These are phyloP conservation scores for Phyllostomus discolor DNA, from an alignment of 2,113 vertebrate species.

Conservation along the genomic window DNA sequence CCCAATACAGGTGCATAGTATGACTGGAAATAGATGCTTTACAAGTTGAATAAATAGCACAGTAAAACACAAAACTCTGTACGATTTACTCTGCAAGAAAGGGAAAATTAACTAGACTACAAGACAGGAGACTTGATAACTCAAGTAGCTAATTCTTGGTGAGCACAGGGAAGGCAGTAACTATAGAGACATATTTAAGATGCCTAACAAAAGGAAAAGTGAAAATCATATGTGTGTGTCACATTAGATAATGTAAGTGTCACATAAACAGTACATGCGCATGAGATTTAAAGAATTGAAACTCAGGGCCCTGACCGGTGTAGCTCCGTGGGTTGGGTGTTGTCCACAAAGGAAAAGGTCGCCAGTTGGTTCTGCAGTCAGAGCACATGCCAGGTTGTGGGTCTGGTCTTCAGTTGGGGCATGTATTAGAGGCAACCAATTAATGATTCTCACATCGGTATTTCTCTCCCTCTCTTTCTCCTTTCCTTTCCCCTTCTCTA, in stretches of 20 bases:
- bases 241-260: not conserved
- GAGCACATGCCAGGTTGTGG: too few species aligned
- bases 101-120: not conserved
- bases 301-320: not conserved
- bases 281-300: conserved; percentile 4
- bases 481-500: too few species aligned
- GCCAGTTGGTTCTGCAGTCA: too few species aligned
- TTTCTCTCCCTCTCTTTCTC: too few species aligned
- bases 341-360: too few species aligned
- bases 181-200: not conserved
- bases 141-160: not conserved
- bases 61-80: not conserved
- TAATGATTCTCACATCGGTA: too few species aligned
- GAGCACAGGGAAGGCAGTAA: not conserved
- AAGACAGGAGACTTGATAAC: not conserved
- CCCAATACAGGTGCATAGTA: not conserved
- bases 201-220: not conserved
- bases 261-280: not conserved
- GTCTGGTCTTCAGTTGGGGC: too few species aligned
- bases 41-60: not conserved
- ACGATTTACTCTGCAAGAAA: not conserved
- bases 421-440: too few species aligned
- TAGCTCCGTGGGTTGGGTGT: too few species aligned
- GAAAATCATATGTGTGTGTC: not conserved
- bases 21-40: not conserved